phyloP scores from a whole-genome alignment of 2,888 invertebrate species.

The Zaprionus obscuricornis region DNA sequence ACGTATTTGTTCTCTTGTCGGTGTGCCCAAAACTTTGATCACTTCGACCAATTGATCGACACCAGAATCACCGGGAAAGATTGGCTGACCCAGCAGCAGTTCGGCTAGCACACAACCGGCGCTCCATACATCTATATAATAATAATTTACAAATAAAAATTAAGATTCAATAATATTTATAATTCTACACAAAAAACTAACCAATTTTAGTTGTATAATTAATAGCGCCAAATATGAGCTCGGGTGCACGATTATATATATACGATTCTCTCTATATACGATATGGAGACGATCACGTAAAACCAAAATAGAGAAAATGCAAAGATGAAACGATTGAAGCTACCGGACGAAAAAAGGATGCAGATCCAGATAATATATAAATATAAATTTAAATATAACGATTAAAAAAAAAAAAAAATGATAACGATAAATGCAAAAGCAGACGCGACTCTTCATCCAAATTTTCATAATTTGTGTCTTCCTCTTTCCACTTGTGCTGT shows the following conservation, averaged over 20 bases:
- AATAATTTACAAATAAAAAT: background rate
- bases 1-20: slow-evolving; percentile 99
- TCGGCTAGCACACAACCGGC: slow-evolving; percentile 99
- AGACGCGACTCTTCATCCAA: no score
- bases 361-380: no score
- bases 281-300: no score
- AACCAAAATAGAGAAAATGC: no score
- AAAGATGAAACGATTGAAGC: no score
- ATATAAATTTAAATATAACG: no score
- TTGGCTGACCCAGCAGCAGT: slow-evolving; percentile 97
- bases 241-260: slow-evolving; percentile 99
- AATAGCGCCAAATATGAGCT: slow-evolving; percentile 99
- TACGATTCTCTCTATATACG: no score
- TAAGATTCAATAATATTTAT: background rate
- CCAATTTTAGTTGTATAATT: slow-evolving; percentile 98
- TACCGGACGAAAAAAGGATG: no score
- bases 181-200: slow-evolving; percentile 82
- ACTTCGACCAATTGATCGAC: slow-evolving; percentile 99
- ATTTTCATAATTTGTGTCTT: no score
- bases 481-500: no score
- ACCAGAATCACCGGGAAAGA: slow-evolving; percentile 99
- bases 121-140: slow-evolving; percentile 95
- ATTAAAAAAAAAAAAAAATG: no score
- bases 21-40: slow-evolving; percentile 99
- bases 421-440: no score